Base-by-base conservation (phyloP, 2,888 invertebrate species). In the Dicyrtomina minuta region DNA sequence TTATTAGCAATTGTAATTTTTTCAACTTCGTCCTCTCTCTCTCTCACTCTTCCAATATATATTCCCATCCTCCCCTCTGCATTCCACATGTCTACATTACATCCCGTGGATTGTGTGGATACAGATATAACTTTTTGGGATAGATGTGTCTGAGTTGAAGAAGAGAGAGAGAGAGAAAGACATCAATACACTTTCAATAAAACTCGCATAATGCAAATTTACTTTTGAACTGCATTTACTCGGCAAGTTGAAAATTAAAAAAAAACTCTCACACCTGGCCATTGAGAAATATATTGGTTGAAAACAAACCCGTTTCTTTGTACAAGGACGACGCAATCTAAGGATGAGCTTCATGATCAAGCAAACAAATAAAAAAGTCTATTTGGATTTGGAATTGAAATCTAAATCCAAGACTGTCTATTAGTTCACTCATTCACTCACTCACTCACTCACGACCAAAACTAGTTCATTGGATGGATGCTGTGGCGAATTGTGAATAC, bases 1-100 rank as follows among this genome's bases (percentile, higher is more conserved):
- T 70, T 70, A 74, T 74, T 74, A 72, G 73, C 73, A 74, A 74
- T 74, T 74, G 74, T 74, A 72, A 74, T 74, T 70, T 70, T 66
- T 56, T 39, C 41, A 46, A 61, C 26, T 61, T 61, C 44, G 66
- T 66, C 68, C 73, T 69, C 56, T 66, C 66, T 62, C 67, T 68
- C 59, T 46, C 24, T 62, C 51, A 20, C 59, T 51, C 66, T 72
- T 66, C 26, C 33, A 33, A 33, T 33, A 33, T 33, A 33, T 24
- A 4, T 13, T 24, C 24, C 13, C 8, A 20, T 20, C 24, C 20
- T 51, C 22, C 51, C 22, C 24, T 53, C 53, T 53, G n/a, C n/a
- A n/a, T n/a, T 33, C 33, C 58, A 41, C 61, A 46, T 43, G 22
- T n/a, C 46, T 20, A 17, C 46, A 43, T 43, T n/a, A 17, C 46